These are phyloP conservation scores for Euleptes europaea DNA, from an alignment of 2,113 vertebrate genomes.

Conservation along the genomic window DNA sequence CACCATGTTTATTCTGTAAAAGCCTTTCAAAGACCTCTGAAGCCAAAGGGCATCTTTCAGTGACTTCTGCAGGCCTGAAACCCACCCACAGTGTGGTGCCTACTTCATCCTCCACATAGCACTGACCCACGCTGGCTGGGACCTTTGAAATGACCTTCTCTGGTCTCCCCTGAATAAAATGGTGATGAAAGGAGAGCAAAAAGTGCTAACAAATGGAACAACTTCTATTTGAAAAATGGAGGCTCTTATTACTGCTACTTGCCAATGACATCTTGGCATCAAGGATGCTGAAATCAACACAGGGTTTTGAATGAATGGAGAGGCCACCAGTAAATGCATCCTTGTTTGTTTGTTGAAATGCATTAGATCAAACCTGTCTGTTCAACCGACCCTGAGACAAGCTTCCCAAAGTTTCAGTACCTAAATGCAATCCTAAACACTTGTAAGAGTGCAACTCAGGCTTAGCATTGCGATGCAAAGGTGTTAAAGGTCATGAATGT, in stretches of 20 bases:
- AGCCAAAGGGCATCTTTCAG: not conserved
- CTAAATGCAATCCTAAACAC: not conserved
- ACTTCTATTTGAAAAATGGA: not conserved
- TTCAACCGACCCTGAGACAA: not conserved
- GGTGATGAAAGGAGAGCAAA: not conserved
- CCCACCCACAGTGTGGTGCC: not conserved
- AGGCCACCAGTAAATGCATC: not conserved
- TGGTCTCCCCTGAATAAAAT: not conserved
- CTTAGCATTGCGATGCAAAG: no score
- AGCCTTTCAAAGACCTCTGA: not conserved
- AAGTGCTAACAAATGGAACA: not conserved
- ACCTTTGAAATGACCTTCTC: not conserved
- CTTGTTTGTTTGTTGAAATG: not conserved
- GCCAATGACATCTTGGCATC: not conserved
- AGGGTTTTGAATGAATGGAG: not conserved
- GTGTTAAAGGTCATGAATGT: not conserved
- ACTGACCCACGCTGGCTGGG: not conserved
- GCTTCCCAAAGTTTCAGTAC: no score
- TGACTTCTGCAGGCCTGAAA: not conserved
- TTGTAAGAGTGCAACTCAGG: no score
- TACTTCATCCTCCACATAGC: not conserved
- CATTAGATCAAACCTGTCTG: not conserved
- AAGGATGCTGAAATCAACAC: accelerated
- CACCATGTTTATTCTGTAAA: not conserved
- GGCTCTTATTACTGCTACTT: accelerated